Base-by-base conservation (phyloP, 92 coral and sea anemone species). In the Heteractis magnifica region DNA sequence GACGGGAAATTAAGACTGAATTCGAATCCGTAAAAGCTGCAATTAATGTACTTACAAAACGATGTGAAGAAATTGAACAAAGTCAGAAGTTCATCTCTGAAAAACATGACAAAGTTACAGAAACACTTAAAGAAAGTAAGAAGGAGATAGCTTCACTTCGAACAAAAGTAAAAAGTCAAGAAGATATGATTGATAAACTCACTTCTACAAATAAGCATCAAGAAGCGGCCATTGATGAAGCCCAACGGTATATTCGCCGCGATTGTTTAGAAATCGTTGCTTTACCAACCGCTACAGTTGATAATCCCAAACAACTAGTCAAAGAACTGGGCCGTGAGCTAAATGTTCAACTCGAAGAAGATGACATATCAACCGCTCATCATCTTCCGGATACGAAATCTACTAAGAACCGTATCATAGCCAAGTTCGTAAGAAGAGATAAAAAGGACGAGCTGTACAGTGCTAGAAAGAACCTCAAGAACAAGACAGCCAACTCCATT, bases 1-100 rank as follows among this genome's bases (percentile, higher is more conserved):
- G 77, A 65, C 50, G 34, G 64, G 84, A 44, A 65, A 81, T 81
- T 48, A 72, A 75, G 58, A 49, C 34, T 18, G 84, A 81, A 48
- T 51, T 81, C n/a, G 77, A 81, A 41, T 51, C 84, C 18, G 41
- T 65, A 15, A 81, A 65, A 48, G 84, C 64, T 20, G 48, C 68
- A n/a, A 79, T 79, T 3, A 49, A 49, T 59, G 82, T 53, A 21
- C 70, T 79, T 19, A 79, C 26, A 18, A 79, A 55, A 59, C 59
- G 71, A 14, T 79, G 59, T 52, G 82, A 79, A 16, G 49, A 79
- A 65, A 52, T 79, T 44, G 82, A 79, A 12, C 59, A 53, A 20
- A n/a, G 68, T 49, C 72, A 79, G 65, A 56, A 20, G 48, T 19
- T 79, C 51, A 51, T 79, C 48, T 79, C 82, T 4, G 65, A 48